Evolutionary conservation across 2,888 invertebrate genomes (phyloP), one percentile per base, ranked within the genome.

Genomic region (Leptopilina syphax): DNA sequence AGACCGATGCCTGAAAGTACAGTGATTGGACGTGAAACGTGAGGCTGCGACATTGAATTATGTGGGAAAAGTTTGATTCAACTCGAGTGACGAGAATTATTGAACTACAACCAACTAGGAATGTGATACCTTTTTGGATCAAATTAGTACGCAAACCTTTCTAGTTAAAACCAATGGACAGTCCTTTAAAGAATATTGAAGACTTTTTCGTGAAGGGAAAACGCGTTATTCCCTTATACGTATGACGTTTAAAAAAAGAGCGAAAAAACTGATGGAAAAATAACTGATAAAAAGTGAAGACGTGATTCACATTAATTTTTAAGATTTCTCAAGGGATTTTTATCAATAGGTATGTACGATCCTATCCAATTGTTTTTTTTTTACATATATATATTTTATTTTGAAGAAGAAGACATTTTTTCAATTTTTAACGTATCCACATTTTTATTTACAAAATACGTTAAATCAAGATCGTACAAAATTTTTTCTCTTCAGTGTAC

Each of bases 1-100:
- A 89, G 90, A 86, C 92, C 91, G 84, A 89, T 92, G 86, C 90
- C 91, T 79, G 91, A 91, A 79, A 86, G 88, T 84, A 88, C 91
- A 80, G 87, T 91, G 88, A 86, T 88, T 82, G 89, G 89, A 87
- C 88, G 88, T 86, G 91, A 91, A 83, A 91, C 91, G 91, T 91
- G 92, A 92, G 91, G 86, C 82, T 89, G 86, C 87, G 84, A 85
- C 79, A 82, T 84, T 63, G 83, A 85, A 85, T 67, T 80, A 77
- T 83, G 82, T 81, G 79, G 83, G 85, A 88, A 87, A 85, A 87
- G 82, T 87, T 87, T 84, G 84, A 87, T 89, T 87, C 82, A 83
- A 81, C 85, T 84, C 85, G 83, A 86, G 87, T 88, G 86, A 87
- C 83, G 86, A 86, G 87, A 85, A 85, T 88, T 78, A 78, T 81